Base-by-base conservation (phyloP, 1,140 invertebrate species). In the Mamestra configurata region DNA sequence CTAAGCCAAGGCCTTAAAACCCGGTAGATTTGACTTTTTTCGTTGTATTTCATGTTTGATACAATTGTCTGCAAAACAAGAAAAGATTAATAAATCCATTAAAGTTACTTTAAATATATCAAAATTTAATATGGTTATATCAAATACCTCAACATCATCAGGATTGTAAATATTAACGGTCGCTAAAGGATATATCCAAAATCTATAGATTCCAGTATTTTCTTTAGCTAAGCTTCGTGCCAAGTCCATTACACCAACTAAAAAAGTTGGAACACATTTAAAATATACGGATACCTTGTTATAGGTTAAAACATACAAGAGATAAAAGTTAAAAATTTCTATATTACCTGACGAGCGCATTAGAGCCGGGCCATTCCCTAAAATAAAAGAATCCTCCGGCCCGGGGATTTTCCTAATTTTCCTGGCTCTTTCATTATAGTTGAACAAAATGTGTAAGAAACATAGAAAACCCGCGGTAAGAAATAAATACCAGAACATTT, bases 121-220 rank as follows among this genome's bases (percentile, higher is more conserved):
- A 31, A 35, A n/a, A n/a, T n/a, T n/a, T n/a, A n/a, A 15, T 31
- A 35, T 61, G 15, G 13, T 61, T 61, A 15, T 27, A 31, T 13
- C n/a, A 1, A 10, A 7, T 83, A 90, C 90, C 87, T 92, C 90
- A 20, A 92, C 64, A 68, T 92, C 90, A 46, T 92, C 83, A 13
- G 90, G 85, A 59, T 87, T 84, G 53, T 90, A 91, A 46, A 91
- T 88, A n/a, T 79, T 81, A 2, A 91, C 78, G 20, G 79, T 61
- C 3, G 64, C 83, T 13, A 87, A 35, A 5, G 83, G 82, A 77
- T 81, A 88, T 2, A 79, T 61, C 83, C 84, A 87, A n/a, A 88
- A 82, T 57, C 86, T 61, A 51, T 85, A 83, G 18, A 91, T 83
- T 10, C 78, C 78, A 3, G 80, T 64, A 40, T 68, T 87, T 64